phyloP scores from a whole-genome alignment of 2,888 invertebrate genomes.

The Eucera pruinosa region DNA sequence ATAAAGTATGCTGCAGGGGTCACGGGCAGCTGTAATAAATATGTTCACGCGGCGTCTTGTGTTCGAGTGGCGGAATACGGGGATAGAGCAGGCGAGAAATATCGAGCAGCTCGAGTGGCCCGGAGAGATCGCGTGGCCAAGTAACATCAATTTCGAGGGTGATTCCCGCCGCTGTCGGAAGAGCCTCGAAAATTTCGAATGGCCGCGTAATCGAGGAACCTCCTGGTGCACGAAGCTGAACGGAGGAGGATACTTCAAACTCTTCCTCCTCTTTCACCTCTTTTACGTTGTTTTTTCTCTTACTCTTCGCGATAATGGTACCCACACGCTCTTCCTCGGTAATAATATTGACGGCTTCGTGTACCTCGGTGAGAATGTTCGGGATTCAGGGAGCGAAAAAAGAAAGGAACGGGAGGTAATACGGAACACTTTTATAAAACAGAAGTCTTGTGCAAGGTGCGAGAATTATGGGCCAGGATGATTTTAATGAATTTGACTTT shows the following conservation, averaged over 20 bases:
- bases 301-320: conserved; percentile 62
- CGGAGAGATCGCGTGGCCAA: conserved; percentile 62
- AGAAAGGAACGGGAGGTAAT: not conserved
- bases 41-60: conserved; percentile 49
- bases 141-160: conserved; percentile 67
- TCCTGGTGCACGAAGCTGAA: conserved; percentile 35
- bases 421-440: not conserved
- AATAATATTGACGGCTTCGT: conserved; percentile 70
- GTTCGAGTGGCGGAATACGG: conserved; percentile 24
- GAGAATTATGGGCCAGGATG: not conserved
- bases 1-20: conserved; percentile 51
- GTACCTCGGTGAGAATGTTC: conserved; percentile 42
- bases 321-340: conserved; percentile 64
- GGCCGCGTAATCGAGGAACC: conserved; percentile 63
- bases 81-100: conserved; percentile 62
- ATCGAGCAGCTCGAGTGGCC: conserved; percentile 60
- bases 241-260: conserved; percentile 27
- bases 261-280: conserved; percentile 16
- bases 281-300: conserved; percentile 9
- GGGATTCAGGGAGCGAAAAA: conserved; percentile 1
- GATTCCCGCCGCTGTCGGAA: conserved; percentile 59
- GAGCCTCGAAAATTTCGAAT: conserved; percentile 62
- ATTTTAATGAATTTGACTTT: not conserved
- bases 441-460: not conserved
- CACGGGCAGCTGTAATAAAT: conserved; percentile 67